A percentile compares a stretch with the other conserved stretches of the same genome.
Evolutionary conservation across 2,888 invertebrate genomes (phyloP).

Genomic region (Stenurella melanura): DNA sequence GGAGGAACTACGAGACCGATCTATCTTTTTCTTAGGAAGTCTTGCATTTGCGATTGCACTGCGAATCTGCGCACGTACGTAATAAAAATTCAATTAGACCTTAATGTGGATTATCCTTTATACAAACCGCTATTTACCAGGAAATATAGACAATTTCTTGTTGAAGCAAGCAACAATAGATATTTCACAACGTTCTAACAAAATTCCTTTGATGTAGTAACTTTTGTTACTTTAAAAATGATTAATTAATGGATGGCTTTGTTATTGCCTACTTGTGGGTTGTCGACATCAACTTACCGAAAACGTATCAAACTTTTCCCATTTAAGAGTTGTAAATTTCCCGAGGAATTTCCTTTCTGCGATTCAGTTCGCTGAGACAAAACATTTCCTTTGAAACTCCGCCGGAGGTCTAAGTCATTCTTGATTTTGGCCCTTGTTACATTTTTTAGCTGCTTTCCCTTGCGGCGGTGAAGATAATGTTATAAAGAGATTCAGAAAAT

Average conservation of each 20-base stretch:
- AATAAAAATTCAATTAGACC: too few species aligned
- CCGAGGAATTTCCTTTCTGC: slow-evolving; percentile 27
- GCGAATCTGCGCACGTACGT: too few species aligned
- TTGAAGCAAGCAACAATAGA: not conserved
- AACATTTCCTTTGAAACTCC: slow-evolving; percentile 25
- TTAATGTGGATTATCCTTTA: too few species aligned
- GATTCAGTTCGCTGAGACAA: slow-evolving; percentile 9
- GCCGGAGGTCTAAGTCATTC: slow-evolving; percentile 23
- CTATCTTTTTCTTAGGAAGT: too few species aligned
- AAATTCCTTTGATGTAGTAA: not conserved
- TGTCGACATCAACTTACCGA: slow-evolving; percentile 10
- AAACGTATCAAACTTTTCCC: slow-evolving; percentile 26
- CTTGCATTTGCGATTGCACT: too few species aligned
- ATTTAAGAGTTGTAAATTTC: slow-evolving; percentile 17
- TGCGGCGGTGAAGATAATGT: not conserved
- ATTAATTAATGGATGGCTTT: slow-evolving; percentile 18
- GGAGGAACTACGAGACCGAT: too few species aligned
- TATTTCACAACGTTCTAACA: not conserved
- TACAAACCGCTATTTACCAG: not conserved
- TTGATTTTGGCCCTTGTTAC: not conserved
- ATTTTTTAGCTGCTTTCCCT: slow-evolving; percentile 11
- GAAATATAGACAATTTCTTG: not conserved
- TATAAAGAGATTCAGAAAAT: not conserved
- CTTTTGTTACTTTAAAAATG: slow-evolving; percentile 28
- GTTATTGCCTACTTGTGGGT: not conserved